Percentiles rank a stretch among this genome's conserved stretches.
Evolutionary conservation across 2,113 vertebrate genomes (phyloP).

Genomic region (Campylomormyrus numenius): DNA sequence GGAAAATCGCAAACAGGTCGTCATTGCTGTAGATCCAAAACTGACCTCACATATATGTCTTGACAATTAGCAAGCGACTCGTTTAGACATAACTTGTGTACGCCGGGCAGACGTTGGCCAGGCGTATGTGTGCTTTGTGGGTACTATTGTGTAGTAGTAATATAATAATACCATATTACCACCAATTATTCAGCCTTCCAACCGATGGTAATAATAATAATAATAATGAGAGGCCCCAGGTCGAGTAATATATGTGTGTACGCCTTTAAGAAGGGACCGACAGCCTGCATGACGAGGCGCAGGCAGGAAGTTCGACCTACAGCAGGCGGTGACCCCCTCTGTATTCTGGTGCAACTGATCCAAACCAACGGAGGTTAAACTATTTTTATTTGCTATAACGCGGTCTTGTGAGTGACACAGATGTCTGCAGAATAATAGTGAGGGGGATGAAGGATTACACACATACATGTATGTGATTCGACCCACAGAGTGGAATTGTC

Average conservation of each 20-base stretch:
- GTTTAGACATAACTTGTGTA: neutral
- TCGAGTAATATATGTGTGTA: neutral
- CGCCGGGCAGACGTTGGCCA: neutral
- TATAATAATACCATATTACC: neutral
- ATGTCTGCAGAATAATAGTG: neutral
- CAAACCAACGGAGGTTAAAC: neutral
- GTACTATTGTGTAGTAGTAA: neutral
- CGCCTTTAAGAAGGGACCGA: neutral
- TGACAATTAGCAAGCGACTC: neutral
- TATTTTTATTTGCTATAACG: neutral
- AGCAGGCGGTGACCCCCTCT: neutral
- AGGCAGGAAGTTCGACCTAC: neutral
- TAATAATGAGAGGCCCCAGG: neutral
- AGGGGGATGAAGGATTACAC: neutral
- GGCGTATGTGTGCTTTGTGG: neutral
- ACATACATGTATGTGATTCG: neutral
- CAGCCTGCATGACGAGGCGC: neutral
- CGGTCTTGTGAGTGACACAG: neutral
- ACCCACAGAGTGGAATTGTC: neutral
- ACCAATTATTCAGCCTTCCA: neutral
- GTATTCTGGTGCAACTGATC: neutral
- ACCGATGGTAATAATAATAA: neutral
- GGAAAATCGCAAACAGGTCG: neutral
- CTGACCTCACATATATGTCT: neutral
- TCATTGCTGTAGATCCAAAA: neutral